Evolutionary conservation across 2,888 invertebrate species (phyloP).

Genomic region (Chalcis sispes): DNA sequence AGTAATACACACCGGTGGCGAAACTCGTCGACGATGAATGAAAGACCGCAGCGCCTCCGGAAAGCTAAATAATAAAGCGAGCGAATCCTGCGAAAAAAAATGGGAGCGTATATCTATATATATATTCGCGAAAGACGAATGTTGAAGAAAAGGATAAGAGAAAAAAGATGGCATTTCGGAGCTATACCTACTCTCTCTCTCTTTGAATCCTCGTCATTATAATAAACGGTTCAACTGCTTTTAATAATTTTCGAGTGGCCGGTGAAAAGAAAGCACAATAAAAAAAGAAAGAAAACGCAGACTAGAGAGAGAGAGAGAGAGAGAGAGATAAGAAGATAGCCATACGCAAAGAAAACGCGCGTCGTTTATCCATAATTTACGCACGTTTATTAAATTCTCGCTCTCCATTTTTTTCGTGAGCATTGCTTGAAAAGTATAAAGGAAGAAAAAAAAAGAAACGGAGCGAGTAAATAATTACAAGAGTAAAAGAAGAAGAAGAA

Average conservation of each 20-base stretch:
- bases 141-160: too few species aligned
- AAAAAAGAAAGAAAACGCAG: too few species aligned
- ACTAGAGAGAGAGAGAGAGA: conserved; percentile 1
- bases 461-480: conserved; percentile 23
- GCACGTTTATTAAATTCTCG: conserved; percentile 52
- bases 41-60: conserved; percentile 9
- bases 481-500: conserved; percentile 1
- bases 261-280: too few species aligned
- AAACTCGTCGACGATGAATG: too few species aligned
- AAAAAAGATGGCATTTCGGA: conserved; percentile 17
- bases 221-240: conserved; percentile 45
- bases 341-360: not conserved
- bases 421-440: not conserved
- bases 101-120: not conserved
- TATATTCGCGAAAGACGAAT: too few species aligned
- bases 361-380: conserved; percentile 20
- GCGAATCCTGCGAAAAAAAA: conserved; percentile 17
- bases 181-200: not conserved
- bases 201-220: conserved; percentile 44
- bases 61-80: conserved; percentile 24
- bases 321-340: not conserved
- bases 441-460: not conserved
- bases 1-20: not conserved
- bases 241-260: conserved; percentile 44
- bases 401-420: conserved; percentile 32